Conservation (phyloP, 2,113 vertebrate species). For the Dascyllus trimaculatus region DNA sequence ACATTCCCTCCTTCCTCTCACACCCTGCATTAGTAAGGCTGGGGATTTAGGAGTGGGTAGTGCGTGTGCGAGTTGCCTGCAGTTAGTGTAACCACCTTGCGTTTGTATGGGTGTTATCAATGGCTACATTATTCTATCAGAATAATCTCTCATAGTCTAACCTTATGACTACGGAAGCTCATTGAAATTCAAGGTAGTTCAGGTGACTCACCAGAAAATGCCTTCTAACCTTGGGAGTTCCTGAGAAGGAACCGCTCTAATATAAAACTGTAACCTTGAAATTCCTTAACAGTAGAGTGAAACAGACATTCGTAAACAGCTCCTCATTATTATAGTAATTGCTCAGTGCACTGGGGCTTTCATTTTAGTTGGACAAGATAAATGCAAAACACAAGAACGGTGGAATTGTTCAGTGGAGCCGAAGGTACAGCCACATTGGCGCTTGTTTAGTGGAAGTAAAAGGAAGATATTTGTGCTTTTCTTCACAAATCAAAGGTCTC, state of each 20-base stretch:
- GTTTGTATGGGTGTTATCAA: neutral
- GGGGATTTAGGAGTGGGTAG: neutral
- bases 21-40: constrained; percentile 39
- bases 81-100: neutral
- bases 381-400: constrained; percentile 40
- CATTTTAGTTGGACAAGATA: constrained; percentile 49
- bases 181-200: constrained; percentile 46
- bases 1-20: constrained; percentile 34
- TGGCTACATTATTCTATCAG: constrained; percentile 10
- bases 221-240: constrained; percentile 47
- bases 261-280: constrained; percentile 54
- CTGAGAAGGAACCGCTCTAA: neutral
- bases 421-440: constrained; percentile 13
- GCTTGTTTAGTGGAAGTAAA: constrained; percentile 16
- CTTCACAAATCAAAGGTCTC: constrained; percentile 4
- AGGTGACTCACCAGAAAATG: constrained; percentile 20
- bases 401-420: constrained; percentile 24
- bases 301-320: constrained; percentile 59
- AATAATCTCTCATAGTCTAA: constrained; percentile 36
- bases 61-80: neutral
- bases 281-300: constrained; percentile 42
- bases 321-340: constrained; percentile 58
- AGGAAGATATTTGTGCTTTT: constrained; percentile 24
- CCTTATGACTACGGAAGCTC: constrained; percentile 5
- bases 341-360: constrained; percentile 52